Evolutionary conservation across 2,113 vertebrate species (phyloP), one percentile per base, ranked within the genome.

Genomic region (Tupaia chinensis): DNA sequence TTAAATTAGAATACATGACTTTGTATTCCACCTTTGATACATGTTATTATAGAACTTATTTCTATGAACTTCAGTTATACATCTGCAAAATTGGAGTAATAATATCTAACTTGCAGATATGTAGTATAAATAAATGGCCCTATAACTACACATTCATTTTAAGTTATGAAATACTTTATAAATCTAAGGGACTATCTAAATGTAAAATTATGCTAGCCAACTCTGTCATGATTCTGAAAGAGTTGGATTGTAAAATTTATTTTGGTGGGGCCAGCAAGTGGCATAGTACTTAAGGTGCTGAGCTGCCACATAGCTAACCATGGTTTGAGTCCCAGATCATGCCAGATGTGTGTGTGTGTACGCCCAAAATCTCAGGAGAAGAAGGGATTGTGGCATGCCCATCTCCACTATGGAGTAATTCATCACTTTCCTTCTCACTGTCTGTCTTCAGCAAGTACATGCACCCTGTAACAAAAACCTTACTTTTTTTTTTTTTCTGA

Each of bases 1-100:
- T 95, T 82, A 13, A 86, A 94, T 76, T 93, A 70, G 56, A 93
- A 70, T 91, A 79, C 5, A 54, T 73, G n/a, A 79, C 1, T 87
- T 91, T 87, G 22, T n/a, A 27, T 88, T 94, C 20, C 16, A 69
- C 53, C 27, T 77, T 80, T 66, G 32, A 69, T 91, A 88, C 19
- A 78, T 84, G 9, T 87, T 82, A 83, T 29, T 69, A 19, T 77
- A 20, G 0, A 66, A 63, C 27, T 95, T 68, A 82, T 89, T 94
- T 93, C 32, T 15, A 84, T 70, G 53, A 66, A 4, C 23, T 54
- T 88, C 16, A 73, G 15, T 91, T 89, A 68, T 89, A 96, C 20
- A 73, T 87, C 23, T 68, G 29, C 20, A 95, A 95, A 97, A 80
- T 92, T 15, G 72, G 32, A 84, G 23, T 53, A 60, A 16, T 58